Conservation (phyloP, 2,113 vertebrate species). For the Capra hircus region DNA sequence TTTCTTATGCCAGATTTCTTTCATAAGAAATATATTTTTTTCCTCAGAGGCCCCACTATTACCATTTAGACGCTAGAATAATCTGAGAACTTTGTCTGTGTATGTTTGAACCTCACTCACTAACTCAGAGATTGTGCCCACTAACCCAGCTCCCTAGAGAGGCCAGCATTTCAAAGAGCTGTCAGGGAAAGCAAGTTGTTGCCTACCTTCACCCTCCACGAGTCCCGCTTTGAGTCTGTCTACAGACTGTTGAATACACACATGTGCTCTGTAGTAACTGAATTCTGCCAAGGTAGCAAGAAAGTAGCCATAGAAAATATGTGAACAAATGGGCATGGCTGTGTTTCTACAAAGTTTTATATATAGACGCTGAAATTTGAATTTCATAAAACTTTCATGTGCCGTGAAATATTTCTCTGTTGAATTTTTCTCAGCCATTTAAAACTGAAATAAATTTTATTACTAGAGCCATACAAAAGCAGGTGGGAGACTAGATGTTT, state of each 20-base stretch:
- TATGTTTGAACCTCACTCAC: not conserved
- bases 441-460: not conserved
- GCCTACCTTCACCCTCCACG: not conserved
- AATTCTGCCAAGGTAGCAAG: not conserved
- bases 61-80: not conserved
- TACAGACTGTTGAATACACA: not conserved
- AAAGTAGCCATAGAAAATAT: not conserved
- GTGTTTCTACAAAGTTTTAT: not conserved
- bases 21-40: not conserved
- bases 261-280: not conserved
- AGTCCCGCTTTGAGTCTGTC: not conserved
- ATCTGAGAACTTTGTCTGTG: not conserved
- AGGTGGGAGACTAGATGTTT: not conserved
- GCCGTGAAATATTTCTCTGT: not conserved
- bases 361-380: not conserved
- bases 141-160: not conserved
- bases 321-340: not conserved
- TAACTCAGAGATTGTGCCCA: not conserved
- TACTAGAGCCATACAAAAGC: not conserved
- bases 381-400: not conserved
- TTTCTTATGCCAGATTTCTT: not conserved
- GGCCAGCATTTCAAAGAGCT: not conserved
- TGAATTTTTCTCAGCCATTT: not conserved
- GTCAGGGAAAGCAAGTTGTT: not conserved
- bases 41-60: not conserved